These are phyloP conservation scores for Dufourea novaeangliae DNA, from an alignment of 1,140 invertebrate genomes.

Conservation along the genomic window DNA sequence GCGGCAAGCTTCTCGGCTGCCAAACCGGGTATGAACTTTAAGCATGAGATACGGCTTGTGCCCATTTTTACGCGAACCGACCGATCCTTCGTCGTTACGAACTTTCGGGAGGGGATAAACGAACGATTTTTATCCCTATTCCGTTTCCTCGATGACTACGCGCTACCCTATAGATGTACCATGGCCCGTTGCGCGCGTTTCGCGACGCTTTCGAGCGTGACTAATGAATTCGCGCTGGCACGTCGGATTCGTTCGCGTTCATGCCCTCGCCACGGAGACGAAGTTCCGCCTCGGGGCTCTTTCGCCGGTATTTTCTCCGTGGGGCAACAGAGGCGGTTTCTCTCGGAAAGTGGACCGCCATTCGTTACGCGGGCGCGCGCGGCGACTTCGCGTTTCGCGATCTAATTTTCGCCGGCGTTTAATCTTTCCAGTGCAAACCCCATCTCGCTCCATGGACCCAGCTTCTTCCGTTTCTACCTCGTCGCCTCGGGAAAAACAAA, in stretches of 20 bases:
- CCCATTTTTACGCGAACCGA: constrained; percentile 26
- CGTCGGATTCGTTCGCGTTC: neutral
- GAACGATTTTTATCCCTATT: constrained; percentile 45
- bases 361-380: constrained; percentile 59
- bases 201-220: neutral
- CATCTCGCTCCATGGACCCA: constrained; percentile 3
- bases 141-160: constrained; percentile 1
- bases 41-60: constrained; percentile 52
- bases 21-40: constrained; percentile 64
- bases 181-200: too few relatives aligned
- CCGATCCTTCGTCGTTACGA: constrained; percentile 42
- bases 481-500: too few relatives aligned
- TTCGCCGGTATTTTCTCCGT: neutral
- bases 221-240: constrained; percentile 17
- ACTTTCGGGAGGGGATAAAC: constrained; percentile 18
- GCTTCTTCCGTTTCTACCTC: neutral
- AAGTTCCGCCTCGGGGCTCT: too few relatives aligned
- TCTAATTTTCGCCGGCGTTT: constrained; percentile 71
- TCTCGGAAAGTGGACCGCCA: constrained; percentile 50
- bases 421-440: constrained; percentile 65
- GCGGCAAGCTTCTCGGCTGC: constrained; percentile 27
- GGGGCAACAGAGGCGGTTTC: neutral
- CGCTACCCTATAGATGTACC: too few relatives aligned
- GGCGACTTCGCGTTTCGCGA: constrained; percentile 60
- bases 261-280: neutral